Base-by-base conservation (phyloP, 1,140 invertebrate species). In the Dendroctonus ponderosae region DNA sequence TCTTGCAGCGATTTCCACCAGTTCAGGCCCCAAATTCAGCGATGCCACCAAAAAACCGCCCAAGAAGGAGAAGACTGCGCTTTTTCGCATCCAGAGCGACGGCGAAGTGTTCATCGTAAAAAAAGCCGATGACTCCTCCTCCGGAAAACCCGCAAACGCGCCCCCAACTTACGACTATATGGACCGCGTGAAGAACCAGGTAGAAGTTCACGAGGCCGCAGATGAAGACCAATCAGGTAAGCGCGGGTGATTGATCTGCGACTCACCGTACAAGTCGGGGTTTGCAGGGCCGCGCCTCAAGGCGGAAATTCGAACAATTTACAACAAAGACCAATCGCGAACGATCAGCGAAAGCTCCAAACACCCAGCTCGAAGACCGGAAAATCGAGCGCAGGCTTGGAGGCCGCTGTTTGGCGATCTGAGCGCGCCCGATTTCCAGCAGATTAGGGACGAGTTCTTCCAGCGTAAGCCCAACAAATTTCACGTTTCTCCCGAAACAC, bases 251-350 rank as follows among this genome's bases (percentile, higher is more conserved):
- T 26, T 26, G 26, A 26, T 26, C 1, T 26, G 26, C 26, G 26
- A 26, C 26, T 26, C 26, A 26, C 26, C 26, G 1, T 26, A 26
- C 26, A 26, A 26, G 26, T 26, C 26, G 3, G 3, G 26, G 1
- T 26, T 54, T 54, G 3, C 0, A 40, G 40, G 40, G 5, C 8
- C 39, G 7, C 40, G 2, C 15, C 6, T 51, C 6, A 48, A 49
- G 41, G 60, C 60, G 2, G 42, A 63, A 54, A 63, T 63, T 15
- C 51, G 40, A 12, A 54, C 51, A 0, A 56, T 63, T 46, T 63
- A 54, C 52, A 42, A 63, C 12, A 63, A 53, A 54, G 15, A 56
- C 8, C 8, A 11, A 7, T 63, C 62, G 0, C 6, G 11, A 54
- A 63, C 46, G 15, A 46, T 11, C 5, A 63, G 11, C 14, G 38